phyloP scores from a whole-genome alignment of 1,140 invertebrate genomes.

The Aphelinus certus region DNA sequence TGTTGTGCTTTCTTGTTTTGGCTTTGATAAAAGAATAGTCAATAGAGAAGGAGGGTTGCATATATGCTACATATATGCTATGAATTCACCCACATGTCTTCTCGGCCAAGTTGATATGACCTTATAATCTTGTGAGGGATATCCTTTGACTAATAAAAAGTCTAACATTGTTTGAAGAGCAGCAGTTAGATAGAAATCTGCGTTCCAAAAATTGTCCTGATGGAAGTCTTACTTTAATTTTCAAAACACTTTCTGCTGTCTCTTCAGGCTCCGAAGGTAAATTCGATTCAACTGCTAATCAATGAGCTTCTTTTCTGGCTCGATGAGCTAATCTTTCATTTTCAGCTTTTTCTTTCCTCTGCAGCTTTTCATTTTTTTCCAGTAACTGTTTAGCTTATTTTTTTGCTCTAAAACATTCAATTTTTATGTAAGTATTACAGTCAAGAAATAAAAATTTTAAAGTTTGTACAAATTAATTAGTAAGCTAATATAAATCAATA shows the following conservation, averaged over 20 bases:
- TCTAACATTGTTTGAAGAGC: slow-evolving; percentile 82
- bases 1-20: too few relatives aligned
- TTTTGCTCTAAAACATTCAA: slow-evolving; percentile 74
- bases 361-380: slow-evolving; percentile 74
- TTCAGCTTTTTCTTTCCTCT: slow-evolving; percentile 74
- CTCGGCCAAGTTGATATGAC: slow-evolving; percentile 92
- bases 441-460: slow-evolving; percentile 16
- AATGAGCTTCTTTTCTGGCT: slow-evolving; percentile 74
- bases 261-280: slow-evolving; percentile 71
- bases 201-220: slow-evolving; percentile 78
- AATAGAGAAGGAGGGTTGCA: too few relatives aligned
- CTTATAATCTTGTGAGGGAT: slow-evolving; percentile 87
- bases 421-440: slow-evolving; percentile 31
- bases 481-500: too few relatives aligned
- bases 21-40: too few relatives aligned
- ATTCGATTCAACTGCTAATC: slow-evolving; percentile 69
- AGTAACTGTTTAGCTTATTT: slow-evolving; percentile 82
- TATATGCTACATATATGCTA: too few relatives aligned
- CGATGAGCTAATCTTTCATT: slow-evolving; percentile 76
- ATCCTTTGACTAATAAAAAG: slow-evolving; percentile 87
- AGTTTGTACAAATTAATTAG: too few relatives aligned
- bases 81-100: slow-evolving; percentile 81
- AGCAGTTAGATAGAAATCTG: slow-evolving; percentile 75
- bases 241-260: slow-evolving; percentile 70
- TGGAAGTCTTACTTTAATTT: slow-evolving; percentile 81